Conservation (phyloP, 2,113 vertebrate species). For the Bos javanicus region DNA sequence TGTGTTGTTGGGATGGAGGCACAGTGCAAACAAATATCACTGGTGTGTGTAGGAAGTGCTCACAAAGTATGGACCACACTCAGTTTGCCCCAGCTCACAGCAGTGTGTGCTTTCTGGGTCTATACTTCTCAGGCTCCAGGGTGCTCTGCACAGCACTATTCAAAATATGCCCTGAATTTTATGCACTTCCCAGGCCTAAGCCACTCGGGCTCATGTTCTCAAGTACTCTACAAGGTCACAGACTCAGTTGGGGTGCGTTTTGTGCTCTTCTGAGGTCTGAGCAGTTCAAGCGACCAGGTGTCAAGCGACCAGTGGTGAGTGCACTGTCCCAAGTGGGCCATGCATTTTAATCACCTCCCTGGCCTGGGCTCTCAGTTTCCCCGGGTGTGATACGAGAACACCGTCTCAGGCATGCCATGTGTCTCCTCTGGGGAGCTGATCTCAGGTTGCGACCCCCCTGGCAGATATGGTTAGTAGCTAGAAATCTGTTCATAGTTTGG, state of each 20-base stretch:
- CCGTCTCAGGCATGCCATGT: background rate
- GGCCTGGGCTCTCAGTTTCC: fast-evolving
- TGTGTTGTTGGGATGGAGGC: background rate
- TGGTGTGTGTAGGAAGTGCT: background rate
- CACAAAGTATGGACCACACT: background rate
- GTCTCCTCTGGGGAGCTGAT: background rate
- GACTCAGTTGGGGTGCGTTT: fast-evolving
- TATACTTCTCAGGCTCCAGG: background rate
- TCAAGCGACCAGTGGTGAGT: background rate
- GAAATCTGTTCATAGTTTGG: background rate
- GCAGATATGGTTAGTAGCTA: background rate
- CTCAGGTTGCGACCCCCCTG: background rate
- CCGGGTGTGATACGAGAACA: fast-evolving
- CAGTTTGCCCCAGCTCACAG: background rate
- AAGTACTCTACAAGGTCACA: background rate
- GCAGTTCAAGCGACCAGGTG: background rate
- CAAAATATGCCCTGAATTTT: background rate
- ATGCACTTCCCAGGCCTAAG: background rate
- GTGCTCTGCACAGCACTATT: background rate
- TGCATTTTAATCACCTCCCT: background rate
- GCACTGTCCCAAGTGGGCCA: background rate
- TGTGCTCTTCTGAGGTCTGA: background rate
- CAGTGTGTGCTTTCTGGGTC: background rate
- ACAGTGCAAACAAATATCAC: background rate
- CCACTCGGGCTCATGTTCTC: background rate